These are phyloP conservation scores for Wasmannia auropunctata DNA, from an alignment of 1,140 invertebrate species.

Conservation along the genomic window DNA sequence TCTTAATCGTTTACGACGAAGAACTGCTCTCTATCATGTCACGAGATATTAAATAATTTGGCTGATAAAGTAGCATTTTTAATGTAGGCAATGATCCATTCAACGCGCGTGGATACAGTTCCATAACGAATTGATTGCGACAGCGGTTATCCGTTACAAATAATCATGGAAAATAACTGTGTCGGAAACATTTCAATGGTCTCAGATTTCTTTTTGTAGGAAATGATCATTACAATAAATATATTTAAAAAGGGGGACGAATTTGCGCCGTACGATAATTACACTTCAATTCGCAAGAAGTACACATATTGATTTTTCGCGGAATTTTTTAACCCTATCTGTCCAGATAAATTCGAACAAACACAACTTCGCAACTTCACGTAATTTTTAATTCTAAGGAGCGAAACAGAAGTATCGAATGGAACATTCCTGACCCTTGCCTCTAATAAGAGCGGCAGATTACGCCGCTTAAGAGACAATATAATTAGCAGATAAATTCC, in stretches of 20 bases:
- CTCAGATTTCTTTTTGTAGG: not conserved
- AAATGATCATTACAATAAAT: not conserved
- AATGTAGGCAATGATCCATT: not conserved
- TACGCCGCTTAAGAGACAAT: constrained; percentile 65
- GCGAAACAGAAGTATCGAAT: not conserved
- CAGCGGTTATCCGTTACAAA: not conserved
- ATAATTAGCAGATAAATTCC: constrained; percentile 74
- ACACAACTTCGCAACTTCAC: not conserved
- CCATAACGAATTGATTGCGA: constrained; percentile 1
- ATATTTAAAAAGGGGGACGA: not conserved
- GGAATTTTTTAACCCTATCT: not conserved
- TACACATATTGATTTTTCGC: not conserved
- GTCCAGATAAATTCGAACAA: not conserved
- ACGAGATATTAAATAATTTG: constrained; percentile 29
- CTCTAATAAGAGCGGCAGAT: constrained; percentile 21
- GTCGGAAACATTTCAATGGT: not conserved
- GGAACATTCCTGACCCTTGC: not conserved
- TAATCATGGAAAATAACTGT: constrained; percentile 10
- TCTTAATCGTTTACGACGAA: constrained; percentile 13
- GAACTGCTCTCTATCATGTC: not conserved
- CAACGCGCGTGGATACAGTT: not conserved
- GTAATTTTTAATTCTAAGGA: not conserved
- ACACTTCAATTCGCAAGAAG: not conserved
- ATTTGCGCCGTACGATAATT: not conserved
- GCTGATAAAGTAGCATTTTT: constrained; percentile 1